These are phyloP conservation scores for Ia io DNA, from an alignment of 2,113 vertebrate genomes.

Conservation along the genomic window DNA sequence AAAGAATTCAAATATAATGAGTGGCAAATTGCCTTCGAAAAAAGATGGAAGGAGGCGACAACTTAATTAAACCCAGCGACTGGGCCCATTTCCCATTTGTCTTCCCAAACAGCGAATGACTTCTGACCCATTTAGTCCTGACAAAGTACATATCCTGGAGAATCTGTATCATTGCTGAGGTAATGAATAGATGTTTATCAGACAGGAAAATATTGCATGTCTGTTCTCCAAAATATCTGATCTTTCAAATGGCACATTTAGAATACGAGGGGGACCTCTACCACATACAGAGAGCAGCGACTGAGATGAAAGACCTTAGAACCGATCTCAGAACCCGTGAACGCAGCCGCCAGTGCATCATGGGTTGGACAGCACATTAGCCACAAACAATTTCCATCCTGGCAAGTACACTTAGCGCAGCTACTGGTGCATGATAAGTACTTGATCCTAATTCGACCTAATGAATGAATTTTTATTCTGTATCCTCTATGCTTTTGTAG, in stretches of 20 bases:
- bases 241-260: constrained; percentile 46
- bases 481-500: constrained; percentile 27
- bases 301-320: constrained; percentile 71
- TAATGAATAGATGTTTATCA: neutral
- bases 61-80: constrained; percentile 39
- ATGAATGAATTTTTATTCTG: constrained; percentile 74
- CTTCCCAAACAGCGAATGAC: constrained; percentile 43
- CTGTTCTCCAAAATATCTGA: constrained; percentile 1
- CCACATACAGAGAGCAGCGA: constrained; percentile 21
- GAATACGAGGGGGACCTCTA: neutral
- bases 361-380: constrained; percentile 77
- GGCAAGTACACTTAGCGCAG: constrained; percentile 64
- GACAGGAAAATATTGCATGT: constrained; percentile 24
- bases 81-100: neutral
- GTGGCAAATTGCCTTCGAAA: constrained; percentile 27
- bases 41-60: neutral
- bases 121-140: neutral
- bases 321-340: constrained; percentile 52
- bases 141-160: neutral
- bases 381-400: constrained; percentile 80
- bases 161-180: neutral
- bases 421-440: constrained; percentile 77
- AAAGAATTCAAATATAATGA: constrained; percentile 5
- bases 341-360: constrained; percentile 70
- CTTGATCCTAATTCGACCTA: constrained; percentile 83